phyloP scores from a whole-genome alignment of 2,797 vertebrate species.

The Menidia menidia region DNA sequence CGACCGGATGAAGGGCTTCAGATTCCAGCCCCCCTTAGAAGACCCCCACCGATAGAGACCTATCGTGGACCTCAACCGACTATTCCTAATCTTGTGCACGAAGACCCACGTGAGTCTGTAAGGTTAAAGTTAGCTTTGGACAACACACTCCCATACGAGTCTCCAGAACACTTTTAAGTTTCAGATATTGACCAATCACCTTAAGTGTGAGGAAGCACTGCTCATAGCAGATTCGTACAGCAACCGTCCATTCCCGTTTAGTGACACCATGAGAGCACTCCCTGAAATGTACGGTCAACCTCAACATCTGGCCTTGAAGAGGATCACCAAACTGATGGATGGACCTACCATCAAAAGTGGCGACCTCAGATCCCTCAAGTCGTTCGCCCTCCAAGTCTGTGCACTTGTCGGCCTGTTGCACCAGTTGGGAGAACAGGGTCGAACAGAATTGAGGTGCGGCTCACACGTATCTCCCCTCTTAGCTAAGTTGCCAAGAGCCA shows the following conservation, averaged over 20 bases:
- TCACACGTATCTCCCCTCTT: slow-evolving; percentile 18
- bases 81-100: slow-evolving; percentile 4
- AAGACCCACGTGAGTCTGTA: slow-evolving; percentile 1
- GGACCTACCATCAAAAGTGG: slow-evolving; percentile 4
- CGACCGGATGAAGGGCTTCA: neutral
- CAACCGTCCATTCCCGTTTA: too few species aligned
- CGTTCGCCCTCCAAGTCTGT: slow-evolving; percentile 1
- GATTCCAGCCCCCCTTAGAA: neutral
- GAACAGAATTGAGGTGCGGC: slow-evolving; percentile 3
- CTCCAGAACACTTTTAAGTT: too few species aligned
- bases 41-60: neutral
- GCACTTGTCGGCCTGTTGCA: slow-evolving; percentile 21
- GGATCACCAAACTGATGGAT: too few species aligned
- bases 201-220: too few species aligned
- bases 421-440: slow-evolving; percentile 10
- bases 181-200: too few species aligned
- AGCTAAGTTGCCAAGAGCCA: slow-evolving; percentile 20
- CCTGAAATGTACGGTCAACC: too few species aligned
- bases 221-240: too few species aligned
- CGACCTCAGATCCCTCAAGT: slow-evolving; percentile 14
- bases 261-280: too few species aligned
- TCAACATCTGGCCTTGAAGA: too few species aligned
- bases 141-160: too few species aligned
- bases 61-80: slow-evolving; percentile 3
- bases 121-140: neutral